A percentile compares a stretch with the other conserved stretches of the same genome.
Evolutionary conservation across 92 coral and sea anemone species (phyloP).

Genomic region (Phymanthus crucifer): DNA sequence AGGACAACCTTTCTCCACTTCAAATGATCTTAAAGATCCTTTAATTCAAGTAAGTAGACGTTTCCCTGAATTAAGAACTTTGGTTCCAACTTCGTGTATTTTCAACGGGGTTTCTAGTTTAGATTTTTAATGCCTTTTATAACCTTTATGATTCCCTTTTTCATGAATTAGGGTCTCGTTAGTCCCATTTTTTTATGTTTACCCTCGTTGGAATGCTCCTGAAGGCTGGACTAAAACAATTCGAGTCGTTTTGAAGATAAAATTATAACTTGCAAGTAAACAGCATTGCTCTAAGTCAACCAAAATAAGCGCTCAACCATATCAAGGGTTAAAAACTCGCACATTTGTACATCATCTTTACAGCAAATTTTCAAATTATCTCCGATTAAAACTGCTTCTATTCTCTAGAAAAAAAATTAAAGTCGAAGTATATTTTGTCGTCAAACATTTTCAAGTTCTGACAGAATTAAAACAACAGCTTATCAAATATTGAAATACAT

Average conservation of each 20-base stretch:
- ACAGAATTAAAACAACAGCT: background rate
- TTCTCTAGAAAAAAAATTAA: too few species aligned
- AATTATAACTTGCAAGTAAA: background rate
- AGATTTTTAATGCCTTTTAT: too few species aligned
- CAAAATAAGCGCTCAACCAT: background rate
- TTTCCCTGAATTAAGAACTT: too few species aligned
- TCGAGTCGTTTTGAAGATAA: background rate
- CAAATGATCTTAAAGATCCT: too few species aligned
- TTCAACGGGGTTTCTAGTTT: too few species aligned
- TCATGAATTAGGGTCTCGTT: too few species aligned
- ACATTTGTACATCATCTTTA: too few species aligned
- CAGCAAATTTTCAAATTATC: background rate
- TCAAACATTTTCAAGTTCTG: background rate
- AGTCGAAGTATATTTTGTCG: background rate
- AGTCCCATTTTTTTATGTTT: background rate
- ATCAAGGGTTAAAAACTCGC: background rate
- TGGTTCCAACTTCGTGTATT: too few species aligned
- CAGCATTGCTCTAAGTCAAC: background rate
- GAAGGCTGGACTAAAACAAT: background rate
- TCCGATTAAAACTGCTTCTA: background rate
- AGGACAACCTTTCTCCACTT: too few species aligned
- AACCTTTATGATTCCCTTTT: too few species aligned
- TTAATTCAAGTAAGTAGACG: too few species aligned
- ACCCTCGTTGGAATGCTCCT: background rate
- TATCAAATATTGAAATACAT: background rate